Conservation (phyloP, 2,888 invertebrate species). For the Nephrotoma appendiculata region DNA sequence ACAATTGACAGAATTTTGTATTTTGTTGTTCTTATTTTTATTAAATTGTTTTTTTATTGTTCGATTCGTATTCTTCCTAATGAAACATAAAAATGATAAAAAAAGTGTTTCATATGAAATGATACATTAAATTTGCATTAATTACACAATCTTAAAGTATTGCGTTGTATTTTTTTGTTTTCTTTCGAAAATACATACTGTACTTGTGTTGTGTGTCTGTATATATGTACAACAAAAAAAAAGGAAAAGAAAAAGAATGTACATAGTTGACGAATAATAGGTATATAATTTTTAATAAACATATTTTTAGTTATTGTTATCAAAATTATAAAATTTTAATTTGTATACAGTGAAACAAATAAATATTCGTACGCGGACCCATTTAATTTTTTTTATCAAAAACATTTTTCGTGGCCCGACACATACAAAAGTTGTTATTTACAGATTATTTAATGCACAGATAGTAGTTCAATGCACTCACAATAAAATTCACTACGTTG, state of each 20-base stretch:
- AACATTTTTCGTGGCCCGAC: too few species aligned
- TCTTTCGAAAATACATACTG: background rate
- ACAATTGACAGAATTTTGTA: background rate
- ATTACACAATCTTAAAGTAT: constrained; percentile 1
- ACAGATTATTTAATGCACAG: too few species aligned
- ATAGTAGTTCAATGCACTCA: too few species aligned
- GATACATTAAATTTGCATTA: background rate
- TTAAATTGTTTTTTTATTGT: background rate
- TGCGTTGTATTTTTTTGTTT: background rate
- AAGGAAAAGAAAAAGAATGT: background rate
- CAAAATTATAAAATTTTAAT: background rate
- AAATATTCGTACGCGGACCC: background rate
- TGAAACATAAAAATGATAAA: background rate
- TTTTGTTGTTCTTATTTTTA: background rate
- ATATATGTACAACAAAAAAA: background rate
- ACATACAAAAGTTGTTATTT: too few species aligned
- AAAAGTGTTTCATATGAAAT: background rate
- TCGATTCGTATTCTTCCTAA: background rate
- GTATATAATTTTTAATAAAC: background rate
- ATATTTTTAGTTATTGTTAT: background rate
- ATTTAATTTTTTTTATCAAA: too few species aligned
- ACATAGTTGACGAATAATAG: background rate
- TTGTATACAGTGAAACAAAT: background rate
- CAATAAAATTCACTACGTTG: background rate
- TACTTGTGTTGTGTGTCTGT: too few species aligned